Evolutionary conservation across 2,113 vertebrate genomes (phyloP), one percentile per base, ranked within the genome.

Genomic region (Mobula hypostoma): DNA sequence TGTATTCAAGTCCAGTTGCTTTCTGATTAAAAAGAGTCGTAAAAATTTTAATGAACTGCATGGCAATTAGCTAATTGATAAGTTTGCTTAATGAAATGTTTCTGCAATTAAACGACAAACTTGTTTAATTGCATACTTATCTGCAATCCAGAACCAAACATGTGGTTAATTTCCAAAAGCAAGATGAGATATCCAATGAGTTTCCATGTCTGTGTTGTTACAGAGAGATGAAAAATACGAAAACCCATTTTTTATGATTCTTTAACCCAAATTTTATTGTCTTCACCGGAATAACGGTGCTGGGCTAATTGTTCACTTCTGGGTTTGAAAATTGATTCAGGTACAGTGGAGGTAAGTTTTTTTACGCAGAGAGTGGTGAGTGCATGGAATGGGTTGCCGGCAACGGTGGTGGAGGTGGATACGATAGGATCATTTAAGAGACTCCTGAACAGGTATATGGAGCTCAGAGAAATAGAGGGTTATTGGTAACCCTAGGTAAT

Each of bases 71-170:
- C 29, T 63, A 88, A 88, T 63, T 63, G 61, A 88, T 63, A 88
- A 88, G 61, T 88, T 66, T 32, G 63, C 61, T 90, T 90, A 68
- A 90, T 90, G 27, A 63, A 90, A 63, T 32, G 9, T 68, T 90
- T 90, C 63, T 63, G 14, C 63, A 90, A 32, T 90, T 90, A 90
- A 90, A 58, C 14, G 19, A 68, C 63, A 66, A 68, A 68, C 63
- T 61, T 88, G 58, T 88, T 88, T 61, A 88, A 66, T 88, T 88
- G 85, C 56, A 27, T 58, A 66, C 61, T 90, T 66, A 68, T 68
- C 63, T 83, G 21, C 80, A 58, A 27, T 7, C 7, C 80, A 36
- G 15, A 63, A 7, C 87, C 87, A 63, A 90, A 90, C 29, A 17
- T 36, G 15, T 17, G 66, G 29, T 66, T 27, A 68, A 56, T 56